A percentile compares a stretch with the other conserved stretches of the same genome.
Evolutionary conservation across 2,888 invertebrate genomes (phyloP).

Genomic region (Cremastobaeus sp.): DNA sequence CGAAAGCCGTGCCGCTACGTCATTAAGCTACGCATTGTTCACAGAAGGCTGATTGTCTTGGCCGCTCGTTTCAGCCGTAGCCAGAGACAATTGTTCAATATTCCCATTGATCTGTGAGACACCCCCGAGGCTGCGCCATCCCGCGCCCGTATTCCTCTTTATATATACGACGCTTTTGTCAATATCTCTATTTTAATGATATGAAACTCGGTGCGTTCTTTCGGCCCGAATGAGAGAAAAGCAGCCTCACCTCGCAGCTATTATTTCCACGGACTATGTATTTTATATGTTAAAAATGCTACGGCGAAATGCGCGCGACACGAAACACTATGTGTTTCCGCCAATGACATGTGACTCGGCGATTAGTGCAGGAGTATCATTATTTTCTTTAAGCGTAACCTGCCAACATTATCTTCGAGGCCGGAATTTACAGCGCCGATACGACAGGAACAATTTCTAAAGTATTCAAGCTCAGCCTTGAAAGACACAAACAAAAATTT

Average conservation of each 20-base stretch:
- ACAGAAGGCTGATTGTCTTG: slow-evolving; percentile 77
- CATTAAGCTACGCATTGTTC: slow-evolving; percentile 78
- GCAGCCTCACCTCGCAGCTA: slow-evolving; percentile 54
- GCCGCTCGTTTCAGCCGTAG: slow-evolving; percentile 76
- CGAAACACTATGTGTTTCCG: slow-evolving; percentile 54
- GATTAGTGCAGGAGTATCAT: slow-evolving; percentile 62
- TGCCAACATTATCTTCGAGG: slow-evolving; percentile 34
- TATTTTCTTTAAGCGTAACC: slow-evolving; percentile 53
- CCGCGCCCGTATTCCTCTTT: slow-evolving; percentile 55
- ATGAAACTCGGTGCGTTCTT: slow-evolving; percentile 69
- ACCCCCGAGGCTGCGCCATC: slow-evolving; percentile 64
- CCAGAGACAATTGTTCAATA: slow-evolving; percentile 79
- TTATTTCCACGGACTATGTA: slow-evolving; percentile 65
- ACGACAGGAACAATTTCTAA: slow-evolving; percentile 5
- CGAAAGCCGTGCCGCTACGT: slow-evolving; percentile 74
- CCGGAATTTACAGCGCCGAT: slow-evolving; percentile 38
- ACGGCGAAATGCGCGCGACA: slow-evolving; percentile 51
- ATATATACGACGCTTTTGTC: slow-evolving; percentile 72
- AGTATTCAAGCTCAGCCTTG: slow-evolving; percentile 33
- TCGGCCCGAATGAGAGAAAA: slow-evolving; percentile 53
- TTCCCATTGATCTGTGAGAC: slow-evolving; percentile 78
- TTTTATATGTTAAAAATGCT: slow-evolving; percentile 63
- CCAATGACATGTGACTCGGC: slow-evolving; percentile 59
- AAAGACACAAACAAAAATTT: slow-evolving; percentile 40
- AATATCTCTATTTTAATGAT: slow-evolving; percentile 78